Conservation (phyloP, 2,797 vertebrate species). For the Phylloscopus collybita region DNA sequence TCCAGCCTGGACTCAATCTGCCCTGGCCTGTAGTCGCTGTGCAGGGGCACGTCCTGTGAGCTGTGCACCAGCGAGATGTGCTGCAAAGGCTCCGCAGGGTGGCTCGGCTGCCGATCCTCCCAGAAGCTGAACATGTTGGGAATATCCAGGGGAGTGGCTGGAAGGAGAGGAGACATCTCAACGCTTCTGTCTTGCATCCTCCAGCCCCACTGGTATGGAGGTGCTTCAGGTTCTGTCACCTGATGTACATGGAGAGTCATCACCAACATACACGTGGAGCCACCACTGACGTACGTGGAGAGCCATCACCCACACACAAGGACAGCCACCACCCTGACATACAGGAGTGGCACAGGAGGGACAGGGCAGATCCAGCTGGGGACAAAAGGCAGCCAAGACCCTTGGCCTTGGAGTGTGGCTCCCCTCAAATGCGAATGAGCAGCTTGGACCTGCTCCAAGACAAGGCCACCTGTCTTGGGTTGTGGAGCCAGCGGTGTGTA, state of each 20-base stretch:
- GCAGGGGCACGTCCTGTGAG: slow-evolving; percentile 64
- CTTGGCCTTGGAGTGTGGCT: background rate
- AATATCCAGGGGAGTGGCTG: slow-evolving; percentile 78
- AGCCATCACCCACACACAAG: background rate
- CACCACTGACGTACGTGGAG: background rate
- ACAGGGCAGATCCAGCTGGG: background rate
- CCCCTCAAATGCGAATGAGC: fast-evolving
- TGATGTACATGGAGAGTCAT: fast-evolving
- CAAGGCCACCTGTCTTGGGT: background rate
- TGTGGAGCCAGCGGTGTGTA: too few relatives aligned
- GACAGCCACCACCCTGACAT: background rate
- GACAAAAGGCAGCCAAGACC: background rate
- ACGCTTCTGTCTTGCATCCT: background rate
- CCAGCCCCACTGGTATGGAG: background rate
- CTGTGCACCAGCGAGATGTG: slow-evolving; percentile 77
- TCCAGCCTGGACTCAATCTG: slow-evolving; percentile 90
- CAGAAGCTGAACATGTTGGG: slow-evolving; percentile 86
- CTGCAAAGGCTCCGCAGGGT: slow-evolving; percentile 76
- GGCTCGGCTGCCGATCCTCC: slow-evolving; percentile 79
- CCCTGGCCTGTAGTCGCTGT: slow-evolving; percentile 76
- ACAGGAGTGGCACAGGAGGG: background rate
- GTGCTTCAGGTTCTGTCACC: background rate
- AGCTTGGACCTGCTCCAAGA: background rate
- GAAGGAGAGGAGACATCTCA: slow-evolving; percentile 11
- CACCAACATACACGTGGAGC: background rate